Evolutionary conservation across 2,888 invertebrate genomes (phyloP).

Genomic region (Drosophila rellima): DNA sequence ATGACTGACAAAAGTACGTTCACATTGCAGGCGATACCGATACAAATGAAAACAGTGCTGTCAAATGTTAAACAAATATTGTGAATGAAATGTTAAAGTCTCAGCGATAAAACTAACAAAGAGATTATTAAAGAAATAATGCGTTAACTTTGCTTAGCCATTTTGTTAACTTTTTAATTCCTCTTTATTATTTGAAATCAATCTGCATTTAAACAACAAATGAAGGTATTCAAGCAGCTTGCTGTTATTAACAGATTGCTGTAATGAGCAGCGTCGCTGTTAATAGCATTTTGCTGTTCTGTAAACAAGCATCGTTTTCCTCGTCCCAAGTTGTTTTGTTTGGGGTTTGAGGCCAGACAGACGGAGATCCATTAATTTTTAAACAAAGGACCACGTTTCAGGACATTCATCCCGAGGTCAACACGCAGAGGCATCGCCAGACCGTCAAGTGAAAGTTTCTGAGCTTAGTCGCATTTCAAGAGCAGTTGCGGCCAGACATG

Average conservation of each 20-base stretch:
- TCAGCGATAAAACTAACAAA: not conserved
- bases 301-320: constrained; percentile 23
- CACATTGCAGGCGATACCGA: constrained; percentile 6
- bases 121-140: too few species aligned
- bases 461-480: constrained; percentile 61
- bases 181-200: too few species aligned
- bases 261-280: constrained; percentile 2
- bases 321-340: constrained; percentile 54
- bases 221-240: not conserved
- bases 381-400: constrained; percentile 78
- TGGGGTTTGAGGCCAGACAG: constrained; percentile 79
- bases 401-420: constrained; percentile 79
- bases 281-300: constrained; percentile 16
- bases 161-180: too few species aligned
- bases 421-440: constrained; percentile 33
- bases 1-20: constrained; percentile 16
- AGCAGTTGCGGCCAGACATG: constrained; percentile 69
- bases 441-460: constrained; percentile 70
- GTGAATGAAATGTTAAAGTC: constrained; percentile 22
- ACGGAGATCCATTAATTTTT: constrained; percentile 64
- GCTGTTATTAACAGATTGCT: not conserved
- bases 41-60: constrained; percentile 30
- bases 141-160: too few species aligned
- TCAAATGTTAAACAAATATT: constrained; percentile 2
- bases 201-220: not conserved